These are phyloP conservation scores for Malurus alboscapulatus DNA, from an alignment of 2,113 vertebrate genomes.

Conservation along the genomic window DNA sequence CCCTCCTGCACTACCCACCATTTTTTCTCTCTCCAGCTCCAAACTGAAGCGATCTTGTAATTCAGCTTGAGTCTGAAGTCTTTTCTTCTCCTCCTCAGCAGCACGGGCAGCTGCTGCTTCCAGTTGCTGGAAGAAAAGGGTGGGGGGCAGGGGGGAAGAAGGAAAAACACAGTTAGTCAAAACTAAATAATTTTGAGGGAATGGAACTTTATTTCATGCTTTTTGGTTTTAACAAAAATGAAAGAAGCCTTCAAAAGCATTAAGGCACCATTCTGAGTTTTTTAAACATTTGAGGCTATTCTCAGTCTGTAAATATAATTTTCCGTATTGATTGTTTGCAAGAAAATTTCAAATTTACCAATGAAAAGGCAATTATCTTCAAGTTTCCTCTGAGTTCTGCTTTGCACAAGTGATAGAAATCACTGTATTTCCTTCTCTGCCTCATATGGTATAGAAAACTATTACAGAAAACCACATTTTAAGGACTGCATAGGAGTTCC, in stretches of 20 bases:
- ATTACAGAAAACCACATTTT: background rate
- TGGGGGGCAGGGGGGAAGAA: background rate
- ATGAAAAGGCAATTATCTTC: background rate
- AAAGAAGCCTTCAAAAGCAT: background rate
- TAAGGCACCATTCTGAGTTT: background rate
- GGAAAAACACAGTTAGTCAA: background rate
- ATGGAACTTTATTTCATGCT: background rate
- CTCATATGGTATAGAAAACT: background rate
- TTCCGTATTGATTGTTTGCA: background rate
- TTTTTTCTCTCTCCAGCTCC: constrained; percentile 93
- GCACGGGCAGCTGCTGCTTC: constrained; percentile 87
- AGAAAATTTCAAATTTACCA: background rate
- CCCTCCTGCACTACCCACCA: constrained; percentile 59
- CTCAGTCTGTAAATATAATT: background rate
- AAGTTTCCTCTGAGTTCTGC: background rate
- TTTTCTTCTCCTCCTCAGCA: constrained; percentile 86
- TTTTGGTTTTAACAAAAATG: background rate
- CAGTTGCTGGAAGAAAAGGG: constrained; percentile 80
- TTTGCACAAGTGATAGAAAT: background rate
- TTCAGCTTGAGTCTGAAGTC: constrained; percentile 90
- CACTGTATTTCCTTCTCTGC: background rate
- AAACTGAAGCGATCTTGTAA: constrained; percentile 88
- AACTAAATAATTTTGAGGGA: background rate
- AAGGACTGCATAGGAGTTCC: background rate
- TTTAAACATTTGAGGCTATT: background rate